phyloP scores from a whole-genome alignment of 2,113 vertebrate genomes.

The Plecotus auritus region DNA sequence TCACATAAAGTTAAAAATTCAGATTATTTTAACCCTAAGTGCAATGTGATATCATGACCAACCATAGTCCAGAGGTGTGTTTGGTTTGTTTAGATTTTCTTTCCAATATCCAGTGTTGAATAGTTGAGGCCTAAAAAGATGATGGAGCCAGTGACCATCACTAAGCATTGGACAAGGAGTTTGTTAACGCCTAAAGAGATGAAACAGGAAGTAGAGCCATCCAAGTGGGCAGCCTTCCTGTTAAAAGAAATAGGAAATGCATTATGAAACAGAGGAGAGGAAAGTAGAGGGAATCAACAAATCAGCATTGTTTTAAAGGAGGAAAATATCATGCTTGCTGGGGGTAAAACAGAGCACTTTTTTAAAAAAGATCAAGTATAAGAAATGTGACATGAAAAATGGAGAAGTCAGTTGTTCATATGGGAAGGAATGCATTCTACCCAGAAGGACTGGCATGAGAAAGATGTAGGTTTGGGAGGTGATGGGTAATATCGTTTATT shows the following conservation, averaged over 20 bases:
- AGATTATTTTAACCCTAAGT: background rate
- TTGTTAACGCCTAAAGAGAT: background rate
- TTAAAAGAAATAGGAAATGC: background rate
- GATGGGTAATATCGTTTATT: background rate
- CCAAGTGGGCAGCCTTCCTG: background rate
- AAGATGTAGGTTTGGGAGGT: background rate
- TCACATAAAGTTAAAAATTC: background rate
- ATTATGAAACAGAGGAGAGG: background rate
- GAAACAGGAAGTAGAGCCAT: background rate
- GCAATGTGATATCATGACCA: background rate
- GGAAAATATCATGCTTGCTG: background rate
- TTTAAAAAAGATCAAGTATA: background rate
- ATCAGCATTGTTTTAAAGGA: background rate
- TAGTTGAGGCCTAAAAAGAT: background rate
- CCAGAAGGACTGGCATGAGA: background rate
- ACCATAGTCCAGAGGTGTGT: background rate
- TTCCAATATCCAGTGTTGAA: background rate
- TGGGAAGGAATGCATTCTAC: background rate
- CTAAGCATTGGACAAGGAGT: background rate
- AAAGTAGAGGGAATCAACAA: background rate
- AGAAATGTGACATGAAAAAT: background rate
- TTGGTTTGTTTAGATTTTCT: background rate
- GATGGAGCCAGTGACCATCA: background rate
- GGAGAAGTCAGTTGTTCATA: background rate
- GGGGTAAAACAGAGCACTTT: background rate